phyloP scores from a whole-genome alignment of 2,888 invertebrate genomes.

The Drosophila merina region DNA sequence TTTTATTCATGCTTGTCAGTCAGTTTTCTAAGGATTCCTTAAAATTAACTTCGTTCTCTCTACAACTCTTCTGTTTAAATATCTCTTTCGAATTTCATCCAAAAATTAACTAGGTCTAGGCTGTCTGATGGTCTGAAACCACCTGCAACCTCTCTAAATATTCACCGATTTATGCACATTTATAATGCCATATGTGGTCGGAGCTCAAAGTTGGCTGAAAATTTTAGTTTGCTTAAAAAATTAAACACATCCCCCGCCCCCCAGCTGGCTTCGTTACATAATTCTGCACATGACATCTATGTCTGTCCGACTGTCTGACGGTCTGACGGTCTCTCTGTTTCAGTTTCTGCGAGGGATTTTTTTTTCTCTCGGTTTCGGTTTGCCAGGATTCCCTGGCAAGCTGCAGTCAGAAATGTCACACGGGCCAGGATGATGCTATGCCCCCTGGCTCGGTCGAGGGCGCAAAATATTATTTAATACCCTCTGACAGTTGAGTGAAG shows the following conservation, averaged over 20 bases:
- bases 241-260: constrained; percentile 42
- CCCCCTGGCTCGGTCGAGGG: constrained; percentile 30
- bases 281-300: constrained; percentile 56
- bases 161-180: constrained; percentile 34
- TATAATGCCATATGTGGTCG: constrained; percentile 49
- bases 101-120: constrained; percentile 31
- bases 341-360: constrained; percentile 19
- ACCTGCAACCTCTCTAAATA: constrained; percentile 13
- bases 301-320: constrained; percentile 18
- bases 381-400: constrained; percentile 45
- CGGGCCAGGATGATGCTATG: constrained; percentile 44
- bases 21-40: too few species aligned
- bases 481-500: constrained; percentile 74
- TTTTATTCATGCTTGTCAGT: background rate
- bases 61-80: too few species aligned
- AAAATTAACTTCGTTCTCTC: too few species aligned
- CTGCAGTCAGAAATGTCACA: constrained; percentile 76
- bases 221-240: constrained; percentile 58
- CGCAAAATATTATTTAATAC: constrained; percentile 76
- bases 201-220: constrained; percentile 8
- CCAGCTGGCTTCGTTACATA: constrained; percentile 44
- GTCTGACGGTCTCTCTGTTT: constrained; percentile 2
- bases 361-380: constrained; percentile 4
- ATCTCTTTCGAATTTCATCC: background rate
- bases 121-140: constrained; percentile 16